Evolutionary conservation across 1,140 invertebrate species (phyloP), one percentile per base, ranked within the genome.

Genomic region (Pteromalus puparum): DNA sequence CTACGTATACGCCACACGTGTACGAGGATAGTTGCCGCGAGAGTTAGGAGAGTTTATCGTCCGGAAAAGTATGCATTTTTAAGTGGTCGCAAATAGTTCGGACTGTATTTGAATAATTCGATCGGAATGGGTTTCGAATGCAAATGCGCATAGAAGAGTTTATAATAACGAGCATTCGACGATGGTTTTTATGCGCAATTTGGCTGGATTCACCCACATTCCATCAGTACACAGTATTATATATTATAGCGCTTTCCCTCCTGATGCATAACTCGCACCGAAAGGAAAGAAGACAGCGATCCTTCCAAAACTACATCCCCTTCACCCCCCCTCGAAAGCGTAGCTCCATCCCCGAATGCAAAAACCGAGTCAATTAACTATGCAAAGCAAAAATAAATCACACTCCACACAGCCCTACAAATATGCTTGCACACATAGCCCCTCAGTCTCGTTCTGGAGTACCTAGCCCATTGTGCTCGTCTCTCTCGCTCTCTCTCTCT

Each of bases 401-500:
- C 28, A 65, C 30, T 10, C 5, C 30, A 24, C 21, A 70, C 6
- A 70, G 72, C 28, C 53, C 26, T 34, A 42, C 48, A 75, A 82
- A 67, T 38, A 30, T 42, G 21, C 18, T 1, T 30, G 4, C 5
- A 21, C 53, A 13, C 68, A 13, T 1, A 12, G 30, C 30, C 13
- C 6, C 21, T 42, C 28, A 18, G 6, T n/a, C 28, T 9, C 34
- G 21, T 74, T 61, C 21, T 61, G 53, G n/a, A 61, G 53, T 61
- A 21, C 18, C 38, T 42, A 21, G 53, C 72, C 72, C 18, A 74
- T 48, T 77, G 75, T 77, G 46, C 7, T 0, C 4, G 26, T 21
- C 67, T 42, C 79, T 81, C 24, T 81, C 28, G n/a, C 68, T 72
- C 68, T 72, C n/a, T n/a, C n/a, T 21, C 67, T 42, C 79, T 81